Conservation (phyloP, 2,888 invertebrate genomes). For the Chrysolina haemoptera region DNA sequence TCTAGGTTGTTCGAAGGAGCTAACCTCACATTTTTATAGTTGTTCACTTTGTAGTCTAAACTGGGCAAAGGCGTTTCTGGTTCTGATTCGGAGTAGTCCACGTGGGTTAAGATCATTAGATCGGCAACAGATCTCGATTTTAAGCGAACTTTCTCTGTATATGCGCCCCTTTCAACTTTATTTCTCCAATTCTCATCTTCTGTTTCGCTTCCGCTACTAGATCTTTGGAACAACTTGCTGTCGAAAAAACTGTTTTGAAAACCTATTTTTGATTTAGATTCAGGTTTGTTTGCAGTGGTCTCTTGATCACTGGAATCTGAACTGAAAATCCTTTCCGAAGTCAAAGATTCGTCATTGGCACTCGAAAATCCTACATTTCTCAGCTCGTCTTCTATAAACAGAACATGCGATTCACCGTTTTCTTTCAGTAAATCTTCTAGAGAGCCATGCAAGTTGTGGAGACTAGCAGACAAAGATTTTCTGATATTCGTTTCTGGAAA, state of each 20-base stretch:
- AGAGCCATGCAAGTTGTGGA: slow-evolving; percentile 80
- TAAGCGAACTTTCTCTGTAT: slow-evolving; percentile 76
- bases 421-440: slow-evolving; percentile 70
- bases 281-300: slow-evolving; percentile 70
- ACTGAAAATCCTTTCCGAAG: slow-evolving; percentile 75
- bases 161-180: slow-evolving; percentile 74
- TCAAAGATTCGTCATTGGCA: slow-evolving; percentile 76
- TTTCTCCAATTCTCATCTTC: slow-evolving; percentile 77
- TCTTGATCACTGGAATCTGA: slow-evolving; percentile 74
- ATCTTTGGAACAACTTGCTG: slow-evolving; percentile 49
- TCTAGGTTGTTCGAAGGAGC: slow-evolving; percentile 64
- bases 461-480: slow-evolving; percentile 70
- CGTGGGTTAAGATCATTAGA: slow-evolving; percentile 78
- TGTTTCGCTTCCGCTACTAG: slow-evolving; percentile 74
- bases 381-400: slow-evolving; percentile 72
- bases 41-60: slow-evolving; percentile 63
- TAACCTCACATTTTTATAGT: slow-evolving; percentile 68
- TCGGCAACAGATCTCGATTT: slow-evolving; percentile 80
- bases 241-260: slow-evolving; percentile 29
- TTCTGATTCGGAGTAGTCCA: slow-evolving; percentile 76
- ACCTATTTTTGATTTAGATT: slow-evolving; percentile 57
- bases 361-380: slow-evolving; percentile 73
- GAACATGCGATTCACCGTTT: slow-evolving; percentile 19
- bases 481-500: slow-evolving; percentile 63
- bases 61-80: slow-evolving; percentile 71